Percentiles rank a stretch among this genome's conserved stretches.
These are phyloP conservation scores for Hydropsyche betteni DNA, from an alignment of 2,888 invertebrate genomes.

Conservation along the genomic window DNA sequence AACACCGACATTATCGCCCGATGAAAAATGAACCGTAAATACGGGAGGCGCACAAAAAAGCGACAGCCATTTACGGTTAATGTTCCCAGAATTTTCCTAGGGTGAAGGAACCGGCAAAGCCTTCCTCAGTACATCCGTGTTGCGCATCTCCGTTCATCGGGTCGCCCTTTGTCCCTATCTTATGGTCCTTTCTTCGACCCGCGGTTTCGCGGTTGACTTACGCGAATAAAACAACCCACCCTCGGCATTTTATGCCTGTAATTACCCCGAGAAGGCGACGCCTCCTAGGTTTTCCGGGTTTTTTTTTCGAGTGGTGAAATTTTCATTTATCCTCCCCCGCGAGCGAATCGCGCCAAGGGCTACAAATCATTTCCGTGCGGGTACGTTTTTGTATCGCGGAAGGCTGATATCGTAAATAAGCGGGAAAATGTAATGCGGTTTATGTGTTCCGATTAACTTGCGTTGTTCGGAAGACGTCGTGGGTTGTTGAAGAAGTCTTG, in stretches of 20 bases:
- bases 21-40: conserved; percentile 27
- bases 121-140: too few relatives aligned
- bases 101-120: too few relatives aligned
- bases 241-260: too few relatives aligned
- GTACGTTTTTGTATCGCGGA: conserved; percentile 12
- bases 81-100: background rate
- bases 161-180: conserved; percentile 17
- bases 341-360: too few relatives aligned
- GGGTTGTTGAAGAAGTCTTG: too few relatives aligned
- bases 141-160: conserved; percentile 12
- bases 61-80: conserved; percentile 16
- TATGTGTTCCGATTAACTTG: too few relatives aligned
- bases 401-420: conserved; percentile 3
- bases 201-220: conserved; percentile 16
- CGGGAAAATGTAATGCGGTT: conserved; percentile 3
- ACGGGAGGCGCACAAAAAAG: conserved; percentile 15
- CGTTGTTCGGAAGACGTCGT: too few relatives aligned
- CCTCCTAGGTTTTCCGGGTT: too few relatives aligned
- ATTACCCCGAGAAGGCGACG: too few relatives aligned
- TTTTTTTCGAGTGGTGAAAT: too few relatives aligned
- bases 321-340: background rate
- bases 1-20: conserved; percentile 1
- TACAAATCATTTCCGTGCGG: conserved; percentile 24
- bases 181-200: conserved; percentile 6
- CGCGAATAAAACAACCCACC: too few relatives aligned